Conservation (phyloP, 2,888 invertebrate genomes). For the Mythimna ferrago region DNA sequence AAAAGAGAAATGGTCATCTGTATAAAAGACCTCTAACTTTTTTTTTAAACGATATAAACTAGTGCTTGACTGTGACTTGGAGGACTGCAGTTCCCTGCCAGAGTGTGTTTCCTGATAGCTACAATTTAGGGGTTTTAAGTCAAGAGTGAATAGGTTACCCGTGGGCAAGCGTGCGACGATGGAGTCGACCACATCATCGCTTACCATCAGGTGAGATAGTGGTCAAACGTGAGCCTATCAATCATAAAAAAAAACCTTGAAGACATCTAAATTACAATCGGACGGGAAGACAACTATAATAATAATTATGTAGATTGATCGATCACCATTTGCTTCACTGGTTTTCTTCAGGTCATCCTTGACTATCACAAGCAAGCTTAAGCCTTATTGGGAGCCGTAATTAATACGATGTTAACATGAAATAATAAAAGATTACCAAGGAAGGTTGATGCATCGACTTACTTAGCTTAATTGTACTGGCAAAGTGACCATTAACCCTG, state of each 20-base stretch:
- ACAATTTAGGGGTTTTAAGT: too few species aligned
- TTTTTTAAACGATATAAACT: too few species aligned
- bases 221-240: too few species aligned
- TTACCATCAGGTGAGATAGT: too few species aligned
- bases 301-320: background rate
- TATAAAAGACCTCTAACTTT: background rate
- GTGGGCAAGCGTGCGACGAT: too few species aligned
- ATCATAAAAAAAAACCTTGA: too few species aligned
- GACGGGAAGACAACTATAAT: background rate
- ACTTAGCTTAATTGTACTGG: conserved; percentile 24
- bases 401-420: conserved; percentile 11
- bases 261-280: too few species aligned
- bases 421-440: conserved; percentile 3
- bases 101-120: too few species aligned
- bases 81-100: too few species aligned
- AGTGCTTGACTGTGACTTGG: too few species aligned
- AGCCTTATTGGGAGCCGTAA: background rate
- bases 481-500: conserved; percentile 30
- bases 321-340: background rate
- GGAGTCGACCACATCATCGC: too few species aligned
- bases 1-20: background rate
- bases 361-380: background rate
- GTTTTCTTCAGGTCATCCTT: conserved; percentile 2
- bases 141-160: too few species aligned
- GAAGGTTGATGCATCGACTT: conserved; percentile 10